phyloP scores from a whole-genome alignment of 2,797 vertebrate genomes.

The Sebastes trivittatus region DNA sequence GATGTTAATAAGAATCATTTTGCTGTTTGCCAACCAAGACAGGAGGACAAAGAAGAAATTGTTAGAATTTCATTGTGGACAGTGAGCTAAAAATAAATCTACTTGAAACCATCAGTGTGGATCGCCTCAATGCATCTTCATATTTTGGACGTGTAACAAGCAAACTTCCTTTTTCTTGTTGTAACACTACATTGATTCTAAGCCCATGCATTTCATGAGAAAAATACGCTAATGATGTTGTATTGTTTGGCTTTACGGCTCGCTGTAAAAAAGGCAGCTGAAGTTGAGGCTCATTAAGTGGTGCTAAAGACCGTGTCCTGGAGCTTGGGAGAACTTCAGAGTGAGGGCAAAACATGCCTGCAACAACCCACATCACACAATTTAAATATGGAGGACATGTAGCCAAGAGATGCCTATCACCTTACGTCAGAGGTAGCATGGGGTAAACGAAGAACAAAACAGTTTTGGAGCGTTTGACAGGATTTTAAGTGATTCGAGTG shows the following conservation, averaged over 20 bases:
- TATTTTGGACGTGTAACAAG: not conserved
- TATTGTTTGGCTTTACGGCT: conserved; percentile 48
- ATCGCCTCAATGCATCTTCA: not conserved
- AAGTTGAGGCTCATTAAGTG: conserved; percentile 50
- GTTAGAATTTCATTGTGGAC: not conserved
- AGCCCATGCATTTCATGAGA: conserved; percentile 10
- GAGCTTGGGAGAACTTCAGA: conserved; percentile 45
- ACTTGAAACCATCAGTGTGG: not conserved
- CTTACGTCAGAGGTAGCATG: conserved; percentile 16
- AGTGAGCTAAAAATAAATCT: not conserved
- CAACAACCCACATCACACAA: conserved; percentile 48
- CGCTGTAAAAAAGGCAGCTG: conserved; percentile 45
- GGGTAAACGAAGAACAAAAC: conserved; percentile 10
- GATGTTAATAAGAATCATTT: not conserved
- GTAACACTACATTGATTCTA: not conserved
- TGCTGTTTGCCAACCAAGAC: not conserved
- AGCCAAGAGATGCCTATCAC: conserved; percentile 45
- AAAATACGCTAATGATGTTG: conserved; percentile 30
- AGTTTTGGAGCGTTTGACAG: not conserved
- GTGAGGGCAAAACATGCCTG: conserved; percentile 28
- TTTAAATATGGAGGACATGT: conserved; percentile 6
- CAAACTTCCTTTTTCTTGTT: not conserved
- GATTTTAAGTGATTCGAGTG: not conserved
- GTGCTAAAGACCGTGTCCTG: conserved; percentile 43
- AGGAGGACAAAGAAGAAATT: not conserved